phyloP scores from a whole-genome alignment of 2,797 vertebrate genomes.

The Oreochromis grahami region DNA sequence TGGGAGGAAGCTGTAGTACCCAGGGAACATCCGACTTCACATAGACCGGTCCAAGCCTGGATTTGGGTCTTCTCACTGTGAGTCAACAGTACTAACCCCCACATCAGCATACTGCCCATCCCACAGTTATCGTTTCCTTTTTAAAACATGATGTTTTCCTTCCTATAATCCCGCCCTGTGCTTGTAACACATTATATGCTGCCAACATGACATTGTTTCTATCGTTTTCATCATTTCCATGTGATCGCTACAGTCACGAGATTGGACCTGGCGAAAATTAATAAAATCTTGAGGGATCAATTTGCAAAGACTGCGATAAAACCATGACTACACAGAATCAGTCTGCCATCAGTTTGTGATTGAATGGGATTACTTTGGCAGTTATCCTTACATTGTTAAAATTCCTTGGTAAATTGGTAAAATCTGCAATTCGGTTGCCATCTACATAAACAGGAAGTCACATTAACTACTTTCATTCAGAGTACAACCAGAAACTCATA shows the following conservation, averaged over 20 bases:
- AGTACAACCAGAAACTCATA: neutral
- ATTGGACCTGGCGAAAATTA: neutral
- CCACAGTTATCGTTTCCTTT: neutral
- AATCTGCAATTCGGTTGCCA: neutral
- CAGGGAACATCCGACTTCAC: neutral
- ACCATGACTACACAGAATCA: neutral
- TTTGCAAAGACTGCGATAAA: neutral
- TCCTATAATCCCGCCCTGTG: fast-evolving
- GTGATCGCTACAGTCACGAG: neutral
- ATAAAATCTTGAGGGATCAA: neutral
- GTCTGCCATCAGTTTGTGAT: neutral
- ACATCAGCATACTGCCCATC: neutral
- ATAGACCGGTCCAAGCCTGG: neutral
- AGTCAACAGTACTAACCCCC: neutral
- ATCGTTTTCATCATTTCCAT: fast-evolving
- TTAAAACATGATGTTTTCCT: neutral
- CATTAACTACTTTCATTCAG: neutral
- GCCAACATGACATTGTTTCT: neutral
- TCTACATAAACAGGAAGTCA: neutral
- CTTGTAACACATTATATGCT: neutral
- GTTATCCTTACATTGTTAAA: neutral
- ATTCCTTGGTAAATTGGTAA: neutral
- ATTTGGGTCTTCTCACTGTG: neutral
- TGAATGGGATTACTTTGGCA: neutral
- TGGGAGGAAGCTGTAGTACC: neutral